A percentile compares a stretch with the other conserved stretches of the same genome.
phyloP scores from a whole-genome alignment of 2,888 invertebrate species.

The Linnaemya tessellans region DNA sequence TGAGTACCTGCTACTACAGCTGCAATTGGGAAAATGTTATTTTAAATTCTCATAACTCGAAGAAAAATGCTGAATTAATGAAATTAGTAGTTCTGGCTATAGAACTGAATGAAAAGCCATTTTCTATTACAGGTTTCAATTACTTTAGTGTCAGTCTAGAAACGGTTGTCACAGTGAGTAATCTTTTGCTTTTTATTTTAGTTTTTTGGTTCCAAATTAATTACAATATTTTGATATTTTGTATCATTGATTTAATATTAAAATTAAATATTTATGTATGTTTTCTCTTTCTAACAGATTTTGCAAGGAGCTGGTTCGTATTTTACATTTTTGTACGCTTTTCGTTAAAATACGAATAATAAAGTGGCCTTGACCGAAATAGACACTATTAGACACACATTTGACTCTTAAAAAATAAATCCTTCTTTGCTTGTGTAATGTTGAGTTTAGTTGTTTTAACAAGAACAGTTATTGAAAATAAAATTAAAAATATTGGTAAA shows the following conservation, averaged over 20 bases:
- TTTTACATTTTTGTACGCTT: slow-evolving; percentile 74
- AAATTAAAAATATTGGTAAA: too few species aligned
- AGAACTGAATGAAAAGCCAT: slow-evolving; percentile 72
- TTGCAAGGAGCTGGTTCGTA: slow-evolving; percentile 74
- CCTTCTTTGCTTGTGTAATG: too few species aligned
- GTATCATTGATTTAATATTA: too few species aligned
- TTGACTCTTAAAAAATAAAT: too few species aligned
- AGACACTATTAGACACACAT: slow-evolving; percentile 40
- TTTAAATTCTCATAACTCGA: slow-evolving; percentile 64
- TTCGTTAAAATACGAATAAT: slow-evolving; percentile 60
- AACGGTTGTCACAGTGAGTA: slow-evolving; percentile 69
- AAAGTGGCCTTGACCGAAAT: background rate
- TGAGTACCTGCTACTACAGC: slow-evolving; percentile 74
- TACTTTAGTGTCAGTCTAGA: slow-evolving; percentile 73
- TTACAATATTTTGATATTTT: too few species aligned
- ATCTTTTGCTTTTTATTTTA: background rate
- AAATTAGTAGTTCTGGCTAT: slow-evolving; percentile 72
- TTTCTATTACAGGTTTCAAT: slow-evolving; percentile 70
- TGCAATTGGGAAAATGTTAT: slow-evolving; percentile 75
- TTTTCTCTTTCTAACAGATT: slow-evolving; percentile 62
- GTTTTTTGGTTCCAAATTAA: background rate
- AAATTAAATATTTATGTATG: background rate
- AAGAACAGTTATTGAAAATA: too few species aligned
- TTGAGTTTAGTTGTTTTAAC: too few species aligned
- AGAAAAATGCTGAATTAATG: slow-evolving; percentile 73